Evolutionary conservation across 2,797 vertebrate genomes (phyloP), one percentile per base, ranked within the genome.

Genomic region (Micromesistius poutassou): DNA sequence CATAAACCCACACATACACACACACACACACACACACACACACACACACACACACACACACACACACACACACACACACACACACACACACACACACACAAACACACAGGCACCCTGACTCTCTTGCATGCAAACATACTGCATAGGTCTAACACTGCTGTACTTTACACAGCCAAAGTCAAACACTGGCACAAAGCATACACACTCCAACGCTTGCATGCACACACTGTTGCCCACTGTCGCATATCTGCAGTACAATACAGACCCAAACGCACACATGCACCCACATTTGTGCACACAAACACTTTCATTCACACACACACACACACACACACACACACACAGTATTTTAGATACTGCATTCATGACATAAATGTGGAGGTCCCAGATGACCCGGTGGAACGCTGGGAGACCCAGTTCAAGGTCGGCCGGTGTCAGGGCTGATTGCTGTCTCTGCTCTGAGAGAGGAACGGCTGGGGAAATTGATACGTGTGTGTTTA

Each of bases 81-180:
- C 16, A 22, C 19, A 50, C n/a, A n/a, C 22, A 62, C 81, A 50
- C 66, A 38, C 13, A 71, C 73, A 72, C n/a, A 73, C 80, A 55
- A 71, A 40, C 16, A 73, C 76, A 74, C 40, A 22, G 55, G 55
- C 55, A 62, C 55, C 55, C 5, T 62, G 7, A 28, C 8, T 46
- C n/a, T 12, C 73, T 5, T 82, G 79, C 72, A 73, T 73, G 73
- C 31, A 19, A 19, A 73, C 81, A 66, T 71, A 40, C 14, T 3
- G 71, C 72, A 73, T 73, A 72, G 83, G 83, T 82, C 72, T n/a
- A 86, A 6, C n/a, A 25, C 55, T 62, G 22, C 55, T 14, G 55
- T 7, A 62, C 22, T 7, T n/a, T 25, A n/a, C 22, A 25, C 22
- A 62, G 22, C 55, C 55, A 62, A 30, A 71, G 28, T 36, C 71